Base-by-base conservation (phyloP, 1,140 invertebrate genomes). In the Araneus ventricosus region DNA sequence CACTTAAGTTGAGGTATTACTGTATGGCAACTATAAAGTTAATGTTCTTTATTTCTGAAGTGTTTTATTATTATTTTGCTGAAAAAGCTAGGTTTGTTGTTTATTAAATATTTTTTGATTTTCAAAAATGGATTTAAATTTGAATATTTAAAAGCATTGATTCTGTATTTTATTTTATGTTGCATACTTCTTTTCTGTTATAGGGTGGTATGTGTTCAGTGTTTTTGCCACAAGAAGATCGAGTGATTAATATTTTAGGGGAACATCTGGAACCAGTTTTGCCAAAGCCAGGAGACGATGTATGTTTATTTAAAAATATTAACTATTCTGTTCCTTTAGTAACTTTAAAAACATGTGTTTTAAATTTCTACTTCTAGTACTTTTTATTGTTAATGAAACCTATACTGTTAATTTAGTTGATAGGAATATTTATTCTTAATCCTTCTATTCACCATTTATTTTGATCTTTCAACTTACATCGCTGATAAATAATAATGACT, bases 221-320 rank as follows among this genome's bases (percentile, higher is more conserved):
- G 82, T 99, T 97, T 95, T 95, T 99, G 90, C 97, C 97, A 0
- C 97, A 97, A 86, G 98, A 99, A 95, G 97, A 97, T 90, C 97
- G 98, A 91, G 97, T 98, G 7, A 97, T 99, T 2, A 99, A 97
- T 94, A 97, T 99, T 94, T 96, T 97, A 22, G 97, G 97, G 89
- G 98, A 99, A 94, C 97, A 98, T 95, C 95, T 99, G 93, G 98
- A 98, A 95, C 99, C 99, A 22, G 97, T 99, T 0, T 96, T 97
- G 88, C 99, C 99, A 17, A 96, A 97, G 92, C 96, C 97, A 88
- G 97, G 97, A n/a, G 98, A 99, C 95, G 96, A 96, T 63, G 94
- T 94, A 92, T 67, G 90, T 89, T 45, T 39, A 52, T 80, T 7
- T 41, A 41, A 41, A 41, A 41, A 2, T 0, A 41, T 41, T 41